Conservation (phyloP, 2,888 invertebrate genomes). For the Stegophylla sp. region DNA sequence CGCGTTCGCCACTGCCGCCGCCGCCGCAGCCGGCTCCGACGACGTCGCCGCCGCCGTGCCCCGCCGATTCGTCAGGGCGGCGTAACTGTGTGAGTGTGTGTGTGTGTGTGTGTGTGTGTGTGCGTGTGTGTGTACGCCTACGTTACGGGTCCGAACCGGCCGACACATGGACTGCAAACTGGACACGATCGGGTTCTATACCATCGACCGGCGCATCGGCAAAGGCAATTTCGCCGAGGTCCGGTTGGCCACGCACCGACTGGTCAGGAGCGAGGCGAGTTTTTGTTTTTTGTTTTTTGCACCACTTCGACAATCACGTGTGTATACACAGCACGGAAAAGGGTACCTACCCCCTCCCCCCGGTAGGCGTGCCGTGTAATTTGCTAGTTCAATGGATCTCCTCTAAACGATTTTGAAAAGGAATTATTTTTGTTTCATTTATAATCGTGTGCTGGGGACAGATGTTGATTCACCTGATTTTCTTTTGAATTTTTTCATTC, state of each 20-base stretch:
- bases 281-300: no score
- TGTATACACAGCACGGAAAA: no score
- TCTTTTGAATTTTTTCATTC: no score
- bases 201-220: constrained; percentile 96
- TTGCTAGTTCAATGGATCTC: no score
- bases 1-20: neutral
- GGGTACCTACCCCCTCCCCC: no score
- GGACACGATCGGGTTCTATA: constrained; percentile 94
- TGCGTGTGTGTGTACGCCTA: neutral
- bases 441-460: no score
- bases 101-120: neutral
- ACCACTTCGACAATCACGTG: no score
- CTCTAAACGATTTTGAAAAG: no score
- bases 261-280: constrained; percentile 96
- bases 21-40: neutral
- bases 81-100: neutral
- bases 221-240: constrained; percentile 99
- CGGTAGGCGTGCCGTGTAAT: no score
- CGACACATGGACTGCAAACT: constrained; percentile 70
- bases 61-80: neutral
- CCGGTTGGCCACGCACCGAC: constrained; percentile 94
- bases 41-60: neutral
- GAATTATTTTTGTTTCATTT: no score
- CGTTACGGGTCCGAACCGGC: neutral
- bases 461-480: no score